These are phyloP conservation scores for Phenacoccus solenopsis DNA, from an alignment of 1,140 invertebrate species.

Conservation along the genomic window DNA sequence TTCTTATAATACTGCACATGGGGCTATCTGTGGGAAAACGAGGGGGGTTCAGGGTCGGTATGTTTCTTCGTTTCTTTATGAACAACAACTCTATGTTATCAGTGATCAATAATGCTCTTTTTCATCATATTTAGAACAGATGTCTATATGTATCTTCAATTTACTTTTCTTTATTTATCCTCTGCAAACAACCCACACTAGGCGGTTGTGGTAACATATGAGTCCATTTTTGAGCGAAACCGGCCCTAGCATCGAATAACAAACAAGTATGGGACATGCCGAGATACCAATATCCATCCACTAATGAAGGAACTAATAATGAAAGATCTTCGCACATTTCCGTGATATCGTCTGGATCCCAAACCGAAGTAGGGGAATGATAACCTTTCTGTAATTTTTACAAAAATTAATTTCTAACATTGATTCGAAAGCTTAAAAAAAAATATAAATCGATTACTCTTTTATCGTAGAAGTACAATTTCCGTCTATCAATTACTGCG, in stretches of 20 bases:
- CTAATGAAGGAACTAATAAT: neutral
- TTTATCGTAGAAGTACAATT: neutral
- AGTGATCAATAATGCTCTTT: too few relatives aligned
- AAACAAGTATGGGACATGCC: neutral
- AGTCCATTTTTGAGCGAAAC: slow-evolving; percentile 1
- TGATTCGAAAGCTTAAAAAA: neutral
- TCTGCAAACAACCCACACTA: neutral
- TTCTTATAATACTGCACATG: too few relatives aligned
- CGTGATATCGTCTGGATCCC: neutral
- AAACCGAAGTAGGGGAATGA: neutral
- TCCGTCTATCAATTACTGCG: neutral
- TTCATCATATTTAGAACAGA: too few relatives aligned
- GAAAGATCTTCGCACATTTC: neutral
- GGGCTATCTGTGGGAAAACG: too few relatives aligned
- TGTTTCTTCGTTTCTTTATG: too few relatives aligned
- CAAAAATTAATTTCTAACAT: too few relatives aligned
- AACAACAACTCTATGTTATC: too few relatives aligned
- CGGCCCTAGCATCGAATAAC: neutral
- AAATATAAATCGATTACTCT: neutral
- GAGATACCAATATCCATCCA: neutral
- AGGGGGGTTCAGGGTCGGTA: too few relatives aligned
- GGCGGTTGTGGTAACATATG: slow-evolving; percentile 3
- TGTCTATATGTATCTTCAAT: neutral
- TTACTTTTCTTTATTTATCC: neutral
- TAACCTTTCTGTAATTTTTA: neutral